Evolutionary conservation across 1,140 invertebrate species (phyloP), one percentile per base, ranked within the genome.

Genomic region (Asobara japonica): DNA sequence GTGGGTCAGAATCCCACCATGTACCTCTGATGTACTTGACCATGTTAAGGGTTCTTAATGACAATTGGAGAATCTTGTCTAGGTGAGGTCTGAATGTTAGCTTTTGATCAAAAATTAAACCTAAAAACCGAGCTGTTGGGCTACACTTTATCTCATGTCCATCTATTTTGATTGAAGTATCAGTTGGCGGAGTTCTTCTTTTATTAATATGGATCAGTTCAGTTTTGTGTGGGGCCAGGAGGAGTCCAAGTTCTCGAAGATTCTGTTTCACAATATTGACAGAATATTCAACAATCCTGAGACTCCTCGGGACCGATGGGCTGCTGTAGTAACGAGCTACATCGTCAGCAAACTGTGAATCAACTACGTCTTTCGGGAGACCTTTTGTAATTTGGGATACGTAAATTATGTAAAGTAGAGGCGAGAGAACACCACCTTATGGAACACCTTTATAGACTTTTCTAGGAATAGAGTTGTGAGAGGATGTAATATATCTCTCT

Each of bases 311-410:
- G 4, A 33, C 5, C 10, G 41, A 48, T 4, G 10, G 4, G n/a
- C 3, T 31, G 8, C 20, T 65, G n/a, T 33, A 4, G 16, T 65
- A 65, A 3, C 69, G 3, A 5, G 61, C 41, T 8, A 69, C 68
- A 48, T 74, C 73, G 31, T 74, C 73, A 3, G 73, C 73, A 45
- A 56, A 74, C 11, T 11, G 16, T n/a, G 64, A 36, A 11, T 64
- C 27, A n/a, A 11, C n/a, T 29, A 69, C 30, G 13, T 60, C 30
- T 6, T 13, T 45, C 13, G 11, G 31, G 16, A 31, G 27, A 33
- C 16, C 3, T 62, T 38, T 65, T 18, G 56, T 69, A 13, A 65
- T 48, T 45, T 74, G 60, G 7, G 38, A 16, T n/a, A 56, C 61
- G 30, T 64, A 74, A 22, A 74, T 71, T 36, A 36, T 56, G 33